Percentiles rank a stretch among this genome's conserved stretches.
phyloP scores from a whole-genome alignment of 1,140 invertebrate genomes.

The Meloidogyne hapla region DNA sequence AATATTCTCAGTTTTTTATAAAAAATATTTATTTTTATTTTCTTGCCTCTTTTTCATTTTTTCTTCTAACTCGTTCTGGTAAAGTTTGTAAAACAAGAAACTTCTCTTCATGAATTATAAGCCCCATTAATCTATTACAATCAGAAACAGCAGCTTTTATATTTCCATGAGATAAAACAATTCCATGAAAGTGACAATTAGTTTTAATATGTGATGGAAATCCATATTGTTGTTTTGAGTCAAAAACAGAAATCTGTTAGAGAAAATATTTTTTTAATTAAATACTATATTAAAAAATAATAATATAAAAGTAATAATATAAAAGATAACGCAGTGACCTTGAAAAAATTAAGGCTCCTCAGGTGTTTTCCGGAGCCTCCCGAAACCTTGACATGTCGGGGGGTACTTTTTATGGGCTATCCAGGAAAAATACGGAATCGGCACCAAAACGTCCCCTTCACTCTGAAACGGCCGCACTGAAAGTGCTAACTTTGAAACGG shows the following conservation, averaged over 20 bases:
- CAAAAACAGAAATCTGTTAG: slow-evolving; percentile 5
- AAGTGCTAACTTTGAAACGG: no score
- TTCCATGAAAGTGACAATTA: slow-evolving; percentile 31
- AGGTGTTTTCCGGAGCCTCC: no score
- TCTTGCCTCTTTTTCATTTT: slow-evolving; percentile 26
- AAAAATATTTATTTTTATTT: slow-evolving; percentile 40
- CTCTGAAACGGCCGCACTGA: no score
- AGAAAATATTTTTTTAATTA: background rate
- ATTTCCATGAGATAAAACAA: slow-evolving; percentile 51
- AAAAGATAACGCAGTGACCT: no score
- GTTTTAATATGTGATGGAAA: background rate
- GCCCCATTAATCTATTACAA: slow-evolving; percentile 54
- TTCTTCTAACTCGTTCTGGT: slow-evolving; percentile 37
- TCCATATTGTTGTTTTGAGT: background rate
- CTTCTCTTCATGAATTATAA: slow-evolving; percentile 58
- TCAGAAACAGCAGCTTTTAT: slow-evolving; percentile 58
- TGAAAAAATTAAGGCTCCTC: no score
- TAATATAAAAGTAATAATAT: no score
- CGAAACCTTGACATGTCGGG: no score
- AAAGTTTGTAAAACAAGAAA: slow-evolving; percentile 62
- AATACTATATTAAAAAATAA: no score
- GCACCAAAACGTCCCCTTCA: no score
- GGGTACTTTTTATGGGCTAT: no score
- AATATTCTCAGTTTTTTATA: no score
- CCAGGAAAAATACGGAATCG: no score